A percentile compares a stretch with the other conserved stretches of the same genome.
phyloP scores from a whole-genome alignment of 2,113 vertebrate genomes.

The Orientallactaga bullata region DNA sequence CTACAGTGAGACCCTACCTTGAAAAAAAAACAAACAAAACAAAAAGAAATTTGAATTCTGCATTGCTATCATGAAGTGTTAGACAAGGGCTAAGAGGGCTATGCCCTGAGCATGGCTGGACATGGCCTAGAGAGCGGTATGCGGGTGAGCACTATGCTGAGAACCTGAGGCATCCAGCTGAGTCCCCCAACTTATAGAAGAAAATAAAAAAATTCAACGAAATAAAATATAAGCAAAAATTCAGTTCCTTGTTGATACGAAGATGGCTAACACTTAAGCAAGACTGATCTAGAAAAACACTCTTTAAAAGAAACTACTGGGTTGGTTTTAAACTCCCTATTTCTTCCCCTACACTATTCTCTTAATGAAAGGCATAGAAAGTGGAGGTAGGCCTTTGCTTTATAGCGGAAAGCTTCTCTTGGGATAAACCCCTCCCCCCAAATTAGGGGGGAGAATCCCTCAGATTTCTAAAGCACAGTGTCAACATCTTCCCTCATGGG shows the following conservation, averaged over 20 bases:
- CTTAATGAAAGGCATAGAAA: neutral
- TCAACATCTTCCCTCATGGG: neutral
- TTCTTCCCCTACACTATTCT: neutral
- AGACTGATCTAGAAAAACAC: neutral
- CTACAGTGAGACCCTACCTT: no score
- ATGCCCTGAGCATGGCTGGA: neutral
- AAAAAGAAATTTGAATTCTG: no score
- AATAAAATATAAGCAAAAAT: neutral
- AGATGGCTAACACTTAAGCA: neutral
- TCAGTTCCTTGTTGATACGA: neutral
- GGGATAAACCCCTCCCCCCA: neutral
- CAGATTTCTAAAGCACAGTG: neutral
- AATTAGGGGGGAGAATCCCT: neutral
- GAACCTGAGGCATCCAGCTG: neutral
- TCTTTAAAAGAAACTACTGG: neutral
- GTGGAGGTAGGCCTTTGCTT: neutral
- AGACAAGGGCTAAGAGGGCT: neutral
- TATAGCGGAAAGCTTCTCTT: no score
- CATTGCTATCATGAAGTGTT: no score
- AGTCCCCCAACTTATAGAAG: neutral
- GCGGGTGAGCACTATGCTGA: neutral
- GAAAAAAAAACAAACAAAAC: no score
- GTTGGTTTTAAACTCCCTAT: neutral
- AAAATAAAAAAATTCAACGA: neutral
- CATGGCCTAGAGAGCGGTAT: neutral